A percentile compares a stretch with the other conserved stretches of the same genome.
These are phyloP conservation scores for Catharus bicknelli DNA, from an alignment of 2,113 vertebrate genomes.

Conservation along the genomic window DNA sequence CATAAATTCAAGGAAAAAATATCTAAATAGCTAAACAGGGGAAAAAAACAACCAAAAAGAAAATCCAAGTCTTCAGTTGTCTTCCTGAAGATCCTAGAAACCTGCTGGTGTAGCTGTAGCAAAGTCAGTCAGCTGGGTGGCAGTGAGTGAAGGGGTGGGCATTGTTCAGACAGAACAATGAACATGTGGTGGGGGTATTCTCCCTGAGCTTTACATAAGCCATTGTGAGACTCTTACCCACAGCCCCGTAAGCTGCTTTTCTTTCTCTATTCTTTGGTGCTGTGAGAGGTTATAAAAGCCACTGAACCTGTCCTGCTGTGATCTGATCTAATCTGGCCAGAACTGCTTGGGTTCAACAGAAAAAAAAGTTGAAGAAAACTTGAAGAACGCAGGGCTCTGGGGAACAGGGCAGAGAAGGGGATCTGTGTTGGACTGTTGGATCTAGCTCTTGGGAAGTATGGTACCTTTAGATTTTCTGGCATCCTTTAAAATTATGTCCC, in stretches of 20 bases:
- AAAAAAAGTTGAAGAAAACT: neutral
- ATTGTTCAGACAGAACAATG: neutral
- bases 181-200: neutral
- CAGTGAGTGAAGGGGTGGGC: neutral
- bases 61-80: neutral
- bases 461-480: neutral
- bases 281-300: conserved; percentile 41
- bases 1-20: neutral
- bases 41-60: neutral
- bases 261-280: conserved; percentile 27
- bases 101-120: neutral
- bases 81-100: neutral
- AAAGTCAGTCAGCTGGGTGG: neutral
- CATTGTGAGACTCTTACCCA: conserved; percentile 7
- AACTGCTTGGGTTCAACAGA: neutral
- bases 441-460: accelerated
- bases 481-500: neutral
- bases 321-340: conserved; percentile 42
- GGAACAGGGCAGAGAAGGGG: neutral
- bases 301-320: neutral
- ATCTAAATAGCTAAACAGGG: neutral
- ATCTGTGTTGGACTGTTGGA: accelerated
- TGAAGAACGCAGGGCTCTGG: accelerated
- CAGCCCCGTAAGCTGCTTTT: conserved; percentile 55
- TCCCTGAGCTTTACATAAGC: conserved; percentile 13